Evolutionary conservation across 1,140 invertebrate species (phyloP).

Genomic region (Druon quercuslanigerum): DNA sequence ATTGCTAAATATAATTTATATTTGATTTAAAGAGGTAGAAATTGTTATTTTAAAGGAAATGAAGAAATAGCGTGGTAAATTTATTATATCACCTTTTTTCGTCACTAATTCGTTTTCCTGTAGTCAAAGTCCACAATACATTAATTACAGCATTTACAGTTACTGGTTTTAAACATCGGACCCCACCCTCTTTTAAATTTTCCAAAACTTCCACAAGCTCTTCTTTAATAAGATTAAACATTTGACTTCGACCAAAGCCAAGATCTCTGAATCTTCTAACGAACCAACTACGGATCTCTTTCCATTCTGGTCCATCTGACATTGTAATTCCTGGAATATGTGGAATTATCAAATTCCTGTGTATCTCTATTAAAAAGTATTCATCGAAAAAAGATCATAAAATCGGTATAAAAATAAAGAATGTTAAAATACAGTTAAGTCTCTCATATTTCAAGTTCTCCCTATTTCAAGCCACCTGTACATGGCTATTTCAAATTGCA

Average conservation of each 20-base stretch:
- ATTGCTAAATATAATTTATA: not conserved
- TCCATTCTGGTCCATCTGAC: conserved; percentile 85
- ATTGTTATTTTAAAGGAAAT: conserved; percentile 4
- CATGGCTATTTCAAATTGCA: no score
- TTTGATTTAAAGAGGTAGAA: not conserved
- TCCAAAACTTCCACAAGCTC: conserved; percentile 78
- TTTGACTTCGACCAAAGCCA: conserved; percentile 84
- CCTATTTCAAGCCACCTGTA: no score
- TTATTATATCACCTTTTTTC: conserved; percentile 45
- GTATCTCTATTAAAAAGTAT: no score
- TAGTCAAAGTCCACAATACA: conserved; percentile 83
- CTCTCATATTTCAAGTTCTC: no score
- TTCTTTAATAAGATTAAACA: conserved; percentile 83
- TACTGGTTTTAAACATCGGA: conserved; percentile 68
- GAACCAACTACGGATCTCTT: conserved; percentile 84
- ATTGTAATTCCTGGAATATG: conserved; percentile 81
- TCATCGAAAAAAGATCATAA: no score
- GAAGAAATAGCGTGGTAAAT: conserved; percentile 20
- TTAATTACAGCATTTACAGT: conserved; percentile 82
- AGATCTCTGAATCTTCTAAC: conserved; percentile 82
- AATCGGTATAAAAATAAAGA: no score
- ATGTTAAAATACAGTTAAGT: no score
- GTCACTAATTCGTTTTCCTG: conserved; percentile 78
- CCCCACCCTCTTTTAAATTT: conserved; percentile 68
- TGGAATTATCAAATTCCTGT: conserved; percentile 9